Evolutionary conservation across 2,797 vertebrate genomes (phyloP), one percentile per base, ranked within the genome.

Genomic region (Oreortyx pictus): DNA sequence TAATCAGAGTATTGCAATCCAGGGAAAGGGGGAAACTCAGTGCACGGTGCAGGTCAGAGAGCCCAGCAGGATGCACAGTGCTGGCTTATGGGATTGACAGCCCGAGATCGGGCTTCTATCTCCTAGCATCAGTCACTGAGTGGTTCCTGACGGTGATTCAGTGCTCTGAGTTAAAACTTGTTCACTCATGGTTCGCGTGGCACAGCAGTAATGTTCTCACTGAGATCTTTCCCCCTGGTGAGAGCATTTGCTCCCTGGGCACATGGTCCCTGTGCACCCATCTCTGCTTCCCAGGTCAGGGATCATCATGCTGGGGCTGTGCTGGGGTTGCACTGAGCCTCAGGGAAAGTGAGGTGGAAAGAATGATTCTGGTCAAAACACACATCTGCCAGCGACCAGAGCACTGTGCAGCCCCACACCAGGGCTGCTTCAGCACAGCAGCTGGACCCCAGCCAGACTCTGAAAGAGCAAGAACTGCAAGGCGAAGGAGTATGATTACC

Each of bases 1-100:
- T 73, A 86, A 83, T 88, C 52, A 82, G 66, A 76, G 86, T 88
- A 91, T 22, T 83, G 80, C 71, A 77, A 62, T 66, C 31, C 33
- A 57, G 7, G 27, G 73, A 92, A 85, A 72, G 14, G 43, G 54
- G 56, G 80, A 27, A 91, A 49, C 77, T 66, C 82, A 64, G 23
- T 0, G 0, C 17, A 9, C 16, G 54, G 65, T 25, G 74, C 31
- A 44, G 78, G 82, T 89, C 77, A 81, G 87, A 86, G 82, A 88
- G 14, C 89, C 89, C 93, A 85, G 73, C 82, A 57, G 91, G 80
- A 83, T 35, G 35, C 52, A 85, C 75, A 65, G 25, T 5, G 23
- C 68, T 82, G 61, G 78, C 59, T 74, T 3, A 1, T 24, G 68
- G 65, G 66, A 83, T 29, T 64, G 86, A 62, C 19, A 41, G 89